Evolutionary conservation across 2,797 vertebrate species (phyloP).

Genomic region (Psittacula echo): DNA sequence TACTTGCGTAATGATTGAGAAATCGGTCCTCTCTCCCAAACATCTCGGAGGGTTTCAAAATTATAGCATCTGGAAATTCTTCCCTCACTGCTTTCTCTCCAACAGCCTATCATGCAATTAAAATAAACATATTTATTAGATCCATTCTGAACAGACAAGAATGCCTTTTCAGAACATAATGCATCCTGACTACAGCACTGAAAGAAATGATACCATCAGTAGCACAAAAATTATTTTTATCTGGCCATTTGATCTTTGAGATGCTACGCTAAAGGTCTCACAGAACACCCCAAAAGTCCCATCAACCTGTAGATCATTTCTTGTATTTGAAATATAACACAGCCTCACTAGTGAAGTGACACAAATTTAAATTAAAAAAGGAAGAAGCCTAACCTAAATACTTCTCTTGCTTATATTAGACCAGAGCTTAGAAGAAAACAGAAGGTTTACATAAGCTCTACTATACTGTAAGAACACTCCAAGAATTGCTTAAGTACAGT

Average conservation of each 20-base stretch:
- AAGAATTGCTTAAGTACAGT: not conserved
- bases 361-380: not conserved
- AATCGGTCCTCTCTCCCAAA: constrained; percentile 94
- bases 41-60: constrained; percentile 93
- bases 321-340: not conserved
- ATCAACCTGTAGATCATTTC: not conserved
- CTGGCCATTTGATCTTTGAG: not conserved
- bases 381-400: not conserved
- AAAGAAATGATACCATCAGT: not conserved
- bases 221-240: not conserved
- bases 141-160: not conserved
- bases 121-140: not conserved
- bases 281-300: not conserved
- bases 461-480: not conserved
- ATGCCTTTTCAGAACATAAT: not conserved
- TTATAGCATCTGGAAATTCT: constrained; percentile 90
- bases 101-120: constrained; percentile 82
- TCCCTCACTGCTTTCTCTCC: constrained; percentile 89
- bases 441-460: not conserved
- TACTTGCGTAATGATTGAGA: constrained; percentile 94
- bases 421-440: not conserved
- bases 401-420: not conserved
- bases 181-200: not conserved
- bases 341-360: not conserved
- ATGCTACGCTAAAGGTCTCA: not conserved